Evolutionary conservation across 2,113 vertebrate genomes (phyloP), one percentile per base, ranked within the genome.

Genomic region (Piprites chloris): DNA sequence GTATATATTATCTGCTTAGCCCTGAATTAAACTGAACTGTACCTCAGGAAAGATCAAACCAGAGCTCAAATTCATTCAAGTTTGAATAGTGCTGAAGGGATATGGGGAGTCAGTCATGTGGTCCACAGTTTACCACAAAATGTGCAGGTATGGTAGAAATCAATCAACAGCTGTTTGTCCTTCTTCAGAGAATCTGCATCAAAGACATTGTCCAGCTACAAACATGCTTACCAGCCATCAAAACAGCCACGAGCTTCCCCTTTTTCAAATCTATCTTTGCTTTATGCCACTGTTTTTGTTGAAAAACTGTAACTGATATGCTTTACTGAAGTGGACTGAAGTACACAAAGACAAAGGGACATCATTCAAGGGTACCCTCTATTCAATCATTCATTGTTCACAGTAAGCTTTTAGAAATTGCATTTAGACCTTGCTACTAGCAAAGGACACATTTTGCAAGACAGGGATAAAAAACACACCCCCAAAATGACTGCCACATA

Each of bases 41-140:
- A 74, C 26, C 32, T 32, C 39, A 50, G 14, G 7, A 32, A 83
- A 85, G 32, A 79, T 17, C 28, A 83, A 90, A 77, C 7, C n/a
- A 61, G 32, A 93, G 22, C 33, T 62, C 49, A 63, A 62, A 68
- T 55, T 15, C 22, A 58, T 30, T 39, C 3, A 2, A 46, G 24
- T 52, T 4, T 47, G 15, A 78, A 20, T 12, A 44, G 9, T 19
- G 16, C 68, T 80, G 17, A 37, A 56, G 39, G 84, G 41, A 81
- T 14, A 11, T 1, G 2, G 10, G 19, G 8, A 85, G 33, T 27
- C 55, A 85, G 33, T 27, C 55, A 12, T 3, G 12, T 0, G 1
- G 23, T 20, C 30, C 20, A 59, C 0, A 0, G 11, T 18, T 71
- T 41, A 27, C 42, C 59, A 33, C 42, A 81, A 46, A 50, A 74